A percentile compares a stretch with the other conserved stretches of the same genome.
Conservation (phyloP, 2,888 invertebrate genomes). For the Malacosoma neustria region DNA sequence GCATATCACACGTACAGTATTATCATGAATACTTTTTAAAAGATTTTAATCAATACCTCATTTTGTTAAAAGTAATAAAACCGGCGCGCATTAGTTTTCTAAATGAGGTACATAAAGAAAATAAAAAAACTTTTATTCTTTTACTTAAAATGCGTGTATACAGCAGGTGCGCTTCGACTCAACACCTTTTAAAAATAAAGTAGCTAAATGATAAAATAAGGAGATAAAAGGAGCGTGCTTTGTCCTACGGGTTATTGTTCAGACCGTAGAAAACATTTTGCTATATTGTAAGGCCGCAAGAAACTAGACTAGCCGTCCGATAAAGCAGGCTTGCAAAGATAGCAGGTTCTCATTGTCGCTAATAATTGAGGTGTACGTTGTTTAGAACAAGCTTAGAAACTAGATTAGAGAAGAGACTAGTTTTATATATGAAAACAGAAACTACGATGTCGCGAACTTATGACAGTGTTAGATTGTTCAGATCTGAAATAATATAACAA, state of each 20-base stretch:
- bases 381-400: no score
- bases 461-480: no score
- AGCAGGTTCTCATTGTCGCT: no score
- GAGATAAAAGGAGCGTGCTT: neutral
- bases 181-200: neutral
- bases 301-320: neutral
- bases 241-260: neutral
- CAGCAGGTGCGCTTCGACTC: neutral
- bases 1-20: no score
- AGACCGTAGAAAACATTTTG: neutral
- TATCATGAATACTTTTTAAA: no score
- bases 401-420: no score
- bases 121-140: neutral
- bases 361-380: no score
- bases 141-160: neutral
- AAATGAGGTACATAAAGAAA: neutral
- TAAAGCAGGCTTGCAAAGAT: no score
- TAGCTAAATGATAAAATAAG: neutral
- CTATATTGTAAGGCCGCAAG: neutral
- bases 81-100: neutral
- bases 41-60: no score
- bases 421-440: no score
- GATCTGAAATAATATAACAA: no score
- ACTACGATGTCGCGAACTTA: no score
- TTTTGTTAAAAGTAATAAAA: neutral